Percentiles rank a stretch among this genome's conserved stretches.
Evolutionary conservation across 2,113 vertebrate genomes (phyloP).

Genomic region (Raja brachyura): DNA sequence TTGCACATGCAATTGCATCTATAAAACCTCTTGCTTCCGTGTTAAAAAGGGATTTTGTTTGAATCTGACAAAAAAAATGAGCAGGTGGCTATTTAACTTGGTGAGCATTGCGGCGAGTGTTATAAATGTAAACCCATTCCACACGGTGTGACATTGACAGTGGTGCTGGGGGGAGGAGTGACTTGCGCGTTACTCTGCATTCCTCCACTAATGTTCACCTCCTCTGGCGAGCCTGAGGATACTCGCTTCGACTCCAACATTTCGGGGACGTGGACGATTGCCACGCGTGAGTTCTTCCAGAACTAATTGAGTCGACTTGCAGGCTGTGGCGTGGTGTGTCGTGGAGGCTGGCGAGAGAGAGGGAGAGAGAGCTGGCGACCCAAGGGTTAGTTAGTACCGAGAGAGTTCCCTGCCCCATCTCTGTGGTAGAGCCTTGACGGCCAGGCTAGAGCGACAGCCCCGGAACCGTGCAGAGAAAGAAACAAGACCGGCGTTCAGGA

Average conservation of each 20-base stretch:
- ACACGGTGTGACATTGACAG: background rate
- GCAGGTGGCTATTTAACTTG: background rate
- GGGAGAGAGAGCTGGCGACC: too few species aligned
- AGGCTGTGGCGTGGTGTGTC: background rate
- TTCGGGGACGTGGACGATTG: too few species aligned
- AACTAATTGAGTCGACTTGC: background rate
- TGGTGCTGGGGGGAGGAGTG: background rate
- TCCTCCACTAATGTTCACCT: background rate
- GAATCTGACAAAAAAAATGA: background rate
- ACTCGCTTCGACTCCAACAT: too few species aligned
- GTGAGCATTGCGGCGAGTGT: background rate
- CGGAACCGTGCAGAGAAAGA: background rate
- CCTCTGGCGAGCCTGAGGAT: too few species aligned
- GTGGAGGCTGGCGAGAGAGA: background rate
- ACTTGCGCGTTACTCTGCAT: background rate
- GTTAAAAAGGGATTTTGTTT: background rate
- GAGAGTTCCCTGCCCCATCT: background rate
- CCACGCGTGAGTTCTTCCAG: too few species aligned
- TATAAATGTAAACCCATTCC: background rate
- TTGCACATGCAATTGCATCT: background rate
- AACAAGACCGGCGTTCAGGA: background rate
- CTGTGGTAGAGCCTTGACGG: background rate
- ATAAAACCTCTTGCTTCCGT: background rate
- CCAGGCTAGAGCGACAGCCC: slow-evolving; percentile 10
- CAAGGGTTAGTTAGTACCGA: background rate